Evolutionary conservation across 2,113 vertebrate species (phyloP).

Genomic region (Corythornis cristatus): DNA sequence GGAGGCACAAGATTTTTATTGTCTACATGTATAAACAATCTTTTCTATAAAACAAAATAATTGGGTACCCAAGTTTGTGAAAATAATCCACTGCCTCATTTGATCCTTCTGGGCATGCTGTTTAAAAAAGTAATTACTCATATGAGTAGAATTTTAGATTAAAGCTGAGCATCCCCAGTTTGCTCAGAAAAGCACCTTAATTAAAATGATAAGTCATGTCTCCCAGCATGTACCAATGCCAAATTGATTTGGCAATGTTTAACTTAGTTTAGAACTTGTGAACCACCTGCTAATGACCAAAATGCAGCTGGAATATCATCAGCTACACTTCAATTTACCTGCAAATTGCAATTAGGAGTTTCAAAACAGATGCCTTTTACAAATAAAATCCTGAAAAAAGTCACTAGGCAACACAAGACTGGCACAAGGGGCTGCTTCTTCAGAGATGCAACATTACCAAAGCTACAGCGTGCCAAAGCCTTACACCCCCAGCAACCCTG

Average conservation of each 20-base stretch:
- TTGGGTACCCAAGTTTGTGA: background rate
- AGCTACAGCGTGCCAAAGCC: background rate
- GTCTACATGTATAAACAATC: background rate
- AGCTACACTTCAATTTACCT: background rate
- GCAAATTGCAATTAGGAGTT: background rate
- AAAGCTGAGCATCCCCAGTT: background rate
- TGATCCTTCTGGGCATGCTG: background rate
- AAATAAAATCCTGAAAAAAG: background rate
- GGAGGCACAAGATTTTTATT: background rate
- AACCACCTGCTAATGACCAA: background rate
- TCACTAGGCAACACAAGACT: background rate
- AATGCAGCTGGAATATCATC: background rate
- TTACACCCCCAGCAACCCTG: background rate
- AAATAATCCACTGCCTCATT: background rate
- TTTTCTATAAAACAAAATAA: background rate
- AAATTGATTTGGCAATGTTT: background rate
- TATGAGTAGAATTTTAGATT: background rate
- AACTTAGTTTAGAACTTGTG: background rate
- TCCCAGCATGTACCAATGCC: background rate
- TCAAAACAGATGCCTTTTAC: background rate
- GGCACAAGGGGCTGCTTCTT: background rate
- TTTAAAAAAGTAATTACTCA: conserved; percentile 9
- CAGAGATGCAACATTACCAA: background rate
- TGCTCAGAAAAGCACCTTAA: background rate
- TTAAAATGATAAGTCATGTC: background rate